Percentiles rank a stretch among this genome's conserved stretches.
Evolutionary conservation across 35 echinoderm and acorn worm genomes (phyloP).

Genomic region (Lytechinus variegatus): DNA sequence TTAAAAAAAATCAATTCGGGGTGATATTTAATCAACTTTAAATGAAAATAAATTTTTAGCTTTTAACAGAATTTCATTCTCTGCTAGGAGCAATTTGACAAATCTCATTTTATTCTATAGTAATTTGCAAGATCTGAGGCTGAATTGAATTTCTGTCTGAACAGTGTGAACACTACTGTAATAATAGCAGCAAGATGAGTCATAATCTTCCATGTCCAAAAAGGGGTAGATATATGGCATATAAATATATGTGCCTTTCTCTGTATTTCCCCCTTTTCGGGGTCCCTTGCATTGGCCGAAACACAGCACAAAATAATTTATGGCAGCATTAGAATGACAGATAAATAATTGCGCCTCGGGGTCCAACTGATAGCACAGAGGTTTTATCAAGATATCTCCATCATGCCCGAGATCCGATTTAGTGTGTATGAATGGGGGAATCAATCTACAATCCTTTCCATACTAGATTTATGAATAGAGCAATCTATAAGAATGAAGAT

Average conservation of each 20-base stretch:
- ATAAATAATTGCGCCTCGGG: conserved; percentile 16
- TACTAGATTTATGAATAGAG: not conserved
- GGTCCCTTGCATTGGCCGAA: not conserved
- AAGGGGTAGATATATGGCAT: not conserved
- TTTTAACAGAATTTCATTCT: no score
- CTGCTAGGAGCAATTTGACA: no score
- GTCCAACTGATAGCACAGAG: not conserved
- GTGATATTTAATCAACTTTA: no score
- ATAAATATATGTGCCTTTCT: not conserved
- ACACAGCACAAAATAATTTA: conserved; percentile 24
- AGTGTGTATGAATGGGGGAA: not conserved
- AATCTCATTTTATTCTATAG: no score
- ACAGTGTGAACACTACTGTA: not conserved
- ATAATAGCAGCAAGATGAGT: not conserved
- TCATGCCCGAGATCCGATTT: not conserved
- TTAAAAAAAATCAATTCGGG: no score
- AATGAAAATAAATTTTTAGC: no score
- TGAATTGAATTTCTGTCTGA: not conserved
- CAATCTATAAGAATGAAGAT: not conserved
- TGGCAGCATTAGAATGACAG: conserved; percentile 28
- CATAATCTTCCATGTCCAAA: not conserved
- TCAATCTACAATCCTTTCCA: not conserved
- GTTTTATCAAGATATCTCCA: not conserved
- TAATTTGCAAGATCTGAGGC: no score
- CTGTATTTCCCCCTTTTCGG: not conserved